phyloP scores from a whole-genome alignment of 2,797 vertebrate genomes.

The Tiaroga cobitis region DNA sequence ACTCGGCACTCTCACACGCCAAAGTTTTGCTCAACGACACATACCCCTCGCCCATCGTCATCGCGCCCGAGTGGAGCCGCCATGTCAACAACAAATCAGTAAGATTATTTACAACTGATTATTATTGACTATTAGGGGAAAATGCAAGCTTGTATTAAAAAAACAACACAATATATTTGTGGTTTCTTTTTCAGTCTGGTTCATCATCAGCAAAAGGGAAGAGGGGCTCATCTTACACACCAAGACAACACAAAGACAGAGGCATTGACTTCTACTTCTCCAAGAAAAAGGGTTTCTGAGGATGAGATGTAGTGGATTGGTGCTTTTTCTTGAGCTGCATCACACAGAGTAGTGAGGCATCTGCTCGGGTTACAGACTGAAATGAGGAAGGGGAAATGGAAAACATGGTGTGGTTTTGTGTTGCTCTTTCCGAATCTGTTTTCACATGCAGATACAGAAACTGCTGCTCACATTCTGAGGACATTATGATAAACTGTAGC shows the following conservation, averaged over 20 bases:
- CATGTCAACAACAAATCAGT: constrained; percentile 78
- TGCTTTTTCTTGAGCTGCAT: not conserved
- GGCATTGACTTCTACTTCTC: constrained; percentile 87
- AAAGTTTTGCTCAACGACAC: constrained; percentile 73
- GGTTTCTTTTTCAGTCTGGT: constrained; percentile 44
- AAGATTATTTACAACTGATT: constrained; percentile 55
- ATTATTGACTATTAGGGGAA: not conserved
- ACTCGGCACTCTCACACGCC: constrained; percentile 69
- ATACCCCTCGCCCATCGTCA: constrained; percentile 80
- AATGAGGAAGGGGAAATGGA: constrained; percentile 22
- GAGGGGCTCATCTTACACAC: constrained; percentile 70
- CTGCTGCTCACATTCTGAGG: not conserved
- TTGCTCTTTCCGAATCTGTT: constrained; percentile 1
- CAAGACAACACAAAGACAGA: constrained; percentile 75
- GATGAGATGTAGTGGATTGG: constrained; percentile 6
- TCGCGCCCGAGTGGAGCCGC: constrained; percentile 77
- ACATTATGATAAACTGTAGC: not conserved
- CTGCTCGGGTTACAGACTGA: not conserved
- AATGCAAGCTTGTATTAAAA: not conserved
- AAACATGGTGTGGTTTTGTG: not conserved
- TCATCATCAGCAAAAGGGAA: constrained; percentile 66
- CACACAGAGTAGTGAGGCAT: not conserved
- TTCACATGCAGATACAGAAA: not conserved
- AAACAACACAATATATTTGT: not conserved
- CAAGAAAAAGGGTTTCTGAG: constrained; percentile 74